Percentiles rank a stretch among this genome's conserved stretches.
Conservation (phyloP, 2,888 invertebrate species). For the Ferdinandea cuprea region DNA sequence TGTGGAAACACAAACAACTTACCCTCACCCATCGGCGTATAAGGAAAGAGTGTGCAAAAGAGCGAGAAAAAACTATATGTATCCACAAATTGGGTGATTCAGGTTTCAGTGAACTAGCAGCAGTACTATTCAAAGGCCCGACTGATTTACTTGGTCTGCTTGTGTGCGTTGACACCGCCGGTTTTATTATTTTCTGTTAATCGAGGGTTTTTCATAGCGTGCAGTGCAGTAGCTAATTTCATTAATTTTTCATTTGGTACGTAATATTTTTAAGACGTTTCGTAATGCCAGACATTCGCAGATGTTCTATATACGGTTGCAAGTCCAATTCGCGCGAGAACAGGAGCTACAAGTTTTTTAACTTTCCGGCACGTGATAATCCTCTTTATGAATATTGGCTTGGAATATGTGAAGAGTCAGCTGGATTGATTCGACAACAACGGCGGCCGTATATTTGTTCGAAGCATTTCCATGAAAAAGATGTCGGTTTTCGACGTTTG, state of each 20-base stretch:
- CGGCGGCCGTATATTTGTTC: slow-evolving; percentile 81
- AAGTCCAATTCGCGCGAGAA: slow-evolving; percentile 80
- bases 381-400: slow-evolving; percentile 80
- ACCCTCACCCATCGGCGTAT: neutral
- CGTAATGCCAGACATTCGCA: slow-evolving; percentile 80
- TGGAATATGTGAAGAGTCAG: slow-evolving; percentile 80
- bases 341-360: slow-evolving; percentile 80
- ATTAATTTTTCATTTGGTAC: slow-evolving; percentile 2
- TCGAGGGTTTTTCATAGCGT: slow-evolving; percentile 7
- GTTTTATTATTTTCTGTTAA: neutral
- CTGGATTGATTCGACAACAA: slow-evolving; percentile 78
- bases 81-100: slow-evolving; percentile 20
- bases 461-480: slow-evolving; percentile 79
- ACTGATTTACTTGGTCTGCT: slow-evolving; percentile 30
- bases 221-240: neutral
- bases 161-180: slow-evolving; percentile 31
- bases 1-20: slow-evolving; percentile 29
- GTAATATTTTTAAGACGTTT: neutral
- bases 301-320: slow-evolving; percentile 81
- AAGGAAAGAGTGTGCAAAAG: slow-evolving; percentile 24
- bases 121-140: slow-evolving; percentile 53
- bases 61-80: slow-evolving; percentile 42
- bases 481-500: slow-evolving; percentile 79
- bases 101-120: slow-evolving; percentile 24
- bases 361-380: slow-evolving; percentile 81